Conservation (phyloP, 2,888 invertebrate genomes). For the Cheilosia soror region DNA sequence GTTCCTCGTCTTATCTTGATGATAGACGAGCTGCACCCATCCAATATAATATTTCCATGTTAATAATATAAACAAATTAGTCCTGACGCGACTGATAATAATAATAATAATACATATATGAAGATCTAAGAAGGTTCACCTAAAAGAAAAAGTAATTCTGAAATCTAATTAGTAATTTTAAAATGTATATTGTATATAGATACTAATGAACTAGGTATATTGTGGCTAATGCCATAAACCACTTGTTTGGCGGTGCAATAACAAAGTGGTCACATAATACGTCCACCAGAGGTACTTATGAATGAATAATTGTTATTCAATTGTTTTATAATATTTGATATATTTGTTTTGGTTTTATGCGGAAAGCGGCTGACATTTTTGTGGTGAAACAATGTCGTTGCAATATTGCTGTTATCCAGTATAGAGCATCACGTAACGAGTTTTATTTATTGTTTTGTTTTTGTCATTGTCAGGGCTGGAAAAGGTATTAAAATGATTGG, state of each 20-base stretch:
- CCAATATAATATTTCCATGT: not conserved
- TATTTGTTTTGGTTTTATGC: not conserved
- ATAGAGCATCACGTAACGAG: not conserved
- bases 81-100: constrained; percentile 1
- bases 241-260: not conserved
- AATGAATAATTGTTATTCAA: not conserved
- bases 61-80: not conserved
- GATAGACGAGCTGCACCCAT: not conserved
- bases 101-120: not conserved
- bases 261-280: not conserved
- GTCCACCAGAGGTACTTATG: not conserved
- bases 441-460: not conserved
- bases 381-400: not conserved
- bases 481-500: not conserved
- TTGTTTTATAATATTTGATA: not conserved
- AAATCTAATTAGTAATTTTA: not conserved
- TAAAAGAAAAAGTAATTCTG: not conserved
- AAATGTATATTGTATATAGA: not conserved
- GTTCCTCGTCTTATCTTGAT: not conserved
- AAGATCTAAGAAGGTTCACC: not conserved
- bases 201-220: not conserved
- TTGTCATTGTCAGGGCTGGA: not conserved
- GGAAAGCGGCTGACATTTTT: not conserved
- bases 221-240: no score
- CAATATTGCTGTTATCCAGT: not conserved